A percentile compares a stretch with the other conserved stretches of the same genome.
These are phyloP conservation scores for Dromaius novaehollandiae DNA, from an alignment of 2,113 vertebrate genomes.

Conservation along the genomic window DNA sequence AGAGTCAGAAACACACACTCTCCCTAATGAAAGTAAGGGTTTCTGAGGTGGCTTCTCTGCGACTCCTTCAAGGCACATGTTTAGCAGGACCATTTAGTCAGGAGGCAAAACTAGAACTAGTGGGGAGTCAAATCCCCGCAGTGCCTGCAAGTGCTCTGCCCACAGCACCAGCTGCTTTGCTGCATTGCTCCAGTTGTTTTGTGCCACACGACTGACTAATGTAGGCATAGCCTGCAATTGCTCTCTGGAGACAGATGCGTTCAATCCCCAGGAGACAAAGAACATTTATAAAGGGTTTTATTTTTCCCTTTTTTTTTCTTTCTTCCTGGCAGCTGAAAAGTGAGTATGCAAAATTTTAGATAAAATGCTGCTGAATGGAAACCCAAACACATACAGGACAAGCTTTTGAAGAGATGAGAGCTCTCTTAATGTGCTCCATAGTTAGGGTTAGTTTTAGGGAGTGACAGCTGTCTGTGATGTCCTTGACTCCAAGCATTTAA, in stretches of 20 bases:
- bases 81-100: not conserved
- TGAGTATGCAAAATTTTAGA: not conserved
- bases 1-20: accelerated
- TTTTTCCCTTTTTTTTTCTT: too few relatives aligned
- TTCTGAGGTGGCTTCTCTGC: not conserved
- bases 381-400: not conserved
- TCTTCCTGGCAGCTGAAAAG: not conserved
- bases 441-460: not conserved
- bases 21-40: too few relatives aligned
- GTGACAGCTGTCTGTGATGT: not conserved
- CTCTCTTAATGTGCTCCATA: not conserved
- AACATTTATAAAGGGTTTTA: not conserved
- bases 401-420: not conserved
- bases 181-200: not conserved
- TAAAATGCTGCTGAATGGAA: not conserved
- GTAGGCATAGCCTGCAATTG: accelerated
- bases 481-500: not conserved
- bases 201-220: not conserved
- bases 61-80: accelerated
- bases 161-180: accelerated
- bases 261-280: not conserved
- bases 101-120: accelerated
- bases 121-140: too few relatives aligned
- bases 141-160: not conserved
- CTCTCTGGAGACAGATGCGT: not conserved